Base-by-base conservation (phyloP, 37 sponge, comb jelly and placozoan species). In the Chondrosia reniformis region DNA sequence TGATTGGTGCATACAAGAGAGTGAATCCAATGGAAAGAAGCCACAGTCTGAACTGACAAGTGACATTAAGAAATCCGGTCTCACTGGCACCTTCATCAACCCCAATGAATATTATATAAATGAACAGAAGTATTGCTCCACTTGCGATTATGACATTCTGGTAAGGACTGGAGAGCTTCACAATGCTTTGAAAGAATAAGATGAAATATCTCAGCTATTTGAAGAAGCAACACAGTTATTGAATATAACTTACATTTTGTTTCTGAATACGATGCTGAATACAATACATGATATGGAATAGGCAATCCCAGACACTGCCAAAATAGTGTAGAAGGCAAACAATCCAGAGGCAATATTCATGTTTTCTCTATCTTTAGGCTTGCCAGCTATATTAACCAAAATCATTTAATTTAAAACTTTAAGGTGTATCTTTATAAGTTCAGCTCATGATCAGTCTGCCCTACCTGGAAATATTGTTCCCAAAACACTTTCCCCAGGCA, bases 81-180 rank as follows among this genome's bases (percentile, higher is more conserved):
- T 67, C 45, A 1, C 58, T 71, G 32, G 67, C 9, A 0, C 44
- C 36, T 17, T 57, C 28, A 45, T 86, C 81, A 19, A 86, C 31
- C 4, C 81, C 86, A 76, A 75, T 76, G 25, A 86, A 38, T 15
- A 86, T 80, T 45, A 80, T 76, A 64, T 39, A 58, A 22, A 63
- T 28, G 46, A 81, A 86, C 43, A 80, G 65, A 44, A 86, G 45
- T 7, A 86, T 80, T 33, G 65, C 81, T 38, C 86, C 86, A 4
- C 55, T 3, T 32, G 69, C 76, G 76, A 86, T 80, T 4, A 80
- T 24, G 27, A 76, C 45, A 37, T 86, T 86, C 43, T 81, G 81
- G 37, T 76, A 86, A 12, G 86, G 86, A 33, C 86, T 86, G 30
- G 86, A 63, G 1, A 81, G 45, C 71, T 86, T 86, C 45, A 86